phyloP scores from a whole-genome alignment of 2,113 vertebrate species.

The Mobula birostris region DNA sequence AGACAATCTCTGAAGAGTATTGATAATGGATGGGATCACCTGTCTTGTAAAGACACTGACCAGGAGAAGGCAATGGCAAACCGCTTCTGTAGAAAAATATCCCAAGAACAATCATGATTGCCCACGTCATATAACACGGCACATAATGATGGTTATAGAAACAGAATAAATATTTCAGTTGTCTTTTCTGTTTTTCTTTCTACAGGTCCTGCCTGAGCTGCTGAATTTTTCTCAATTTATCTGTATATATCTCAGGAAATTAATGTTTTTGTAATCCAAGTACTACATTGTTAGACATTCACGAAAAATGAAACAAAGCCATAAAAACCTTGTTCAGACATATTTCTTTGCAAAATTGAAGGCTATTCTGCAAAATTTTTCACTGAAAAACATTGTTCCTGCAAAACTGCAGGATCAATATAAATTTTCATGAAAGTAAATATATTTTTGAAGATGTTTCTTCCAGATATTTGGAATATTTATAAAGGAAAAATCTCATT shows the following conservation, averaged over 20 bases:
- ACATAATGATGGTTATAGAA: no score
- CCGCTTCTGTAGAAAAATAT: no score
- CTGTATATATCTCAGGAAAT: background rate
- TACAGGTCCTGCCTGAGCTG: background rate
- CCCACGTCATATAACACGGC: no score
- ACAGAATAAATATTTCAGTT: slow-evolving; percentile 43
- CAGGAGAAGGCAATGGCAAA: no score
- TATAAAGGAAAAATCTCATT: background rate
- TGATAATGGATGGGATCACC: no score
- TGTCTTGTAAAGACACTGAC: no score
- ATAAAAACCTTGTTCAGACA: background rate
- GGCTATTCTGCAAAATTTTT: background rate
- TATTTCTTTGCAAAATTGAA: no score
- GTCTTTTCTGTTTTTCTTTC: slow-evolving; percentile 57
- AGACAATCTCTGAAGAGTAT: no score
- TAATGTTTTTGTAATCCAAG: background rate
- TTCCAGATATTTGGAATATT: background rate
- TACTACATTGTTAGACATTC: background rate
- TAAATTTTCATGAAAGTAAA: background rate
- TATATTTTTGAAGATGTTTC: background rate
- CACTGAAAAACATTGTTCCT: background rate
- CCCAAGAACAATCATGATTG: no score
- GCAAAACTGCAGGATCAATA: background rate
- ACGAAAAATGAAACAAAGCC: background rate
- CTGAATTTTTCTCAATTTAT: no score